phyloP scores from a whole-genome alignment of 2,113 vertebrate genomes.

The Eira barbara region DNA sequence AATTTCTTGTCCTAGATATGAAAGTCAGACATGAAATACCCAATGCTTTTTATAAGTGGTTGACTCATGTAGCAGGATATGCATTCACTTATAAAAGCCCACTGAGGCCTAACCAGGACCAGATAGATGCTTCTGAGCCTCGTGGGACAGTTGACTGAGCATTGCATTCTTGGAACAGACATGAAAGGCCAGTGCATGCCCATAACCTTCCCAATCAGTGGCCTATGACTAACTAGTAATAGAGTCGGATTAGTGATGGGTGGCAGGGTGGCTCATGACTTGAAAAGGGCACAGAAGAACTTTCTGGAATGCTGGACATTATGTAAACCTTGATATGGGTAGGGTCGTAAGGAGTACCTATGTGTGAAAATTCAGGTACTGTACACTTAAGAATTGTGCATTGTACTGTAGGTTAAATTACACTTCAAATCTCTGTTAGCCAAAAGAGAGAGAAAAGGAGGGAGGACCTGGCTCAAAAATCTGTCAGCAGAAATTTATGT shows the following conservation, averaged over 20 bases:
- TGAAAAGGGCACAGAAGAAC: not conserved
- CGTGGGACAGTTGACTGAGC: not conserved
- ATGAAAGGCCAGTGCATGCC: not conserved
- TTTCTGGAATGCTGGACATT: not conserved
- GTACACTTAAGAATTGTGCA: not conserved
- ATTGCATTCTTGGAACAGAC: not conserved
- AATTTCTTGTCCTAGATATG: not conserved
- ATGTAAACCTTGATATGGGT: not conserved
- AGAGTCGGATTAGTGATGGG: not conserved
- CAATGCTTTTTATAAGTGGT: not conserved
- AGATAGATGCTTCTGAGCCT: not conserved
- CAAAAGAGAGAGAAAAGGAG: not conserved
- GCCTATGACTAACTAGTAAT: not conserved
- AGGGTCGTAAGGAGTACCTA: not conserved
- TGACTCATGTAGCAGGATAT: not conserved
- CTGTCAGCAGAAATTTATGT: not conserved
- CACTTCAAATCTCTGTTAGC: not conserved
- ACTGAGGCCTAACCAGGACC: not conserved
- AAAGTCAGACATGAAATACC: not conserved
- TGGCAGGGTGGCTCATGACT: not conserved
- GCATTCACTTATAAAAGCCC: not conserved
- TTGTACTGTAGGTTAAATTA: not conserved
- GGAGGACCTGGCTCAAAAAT: not conserved
- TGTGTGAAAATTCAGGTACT: not conserved
- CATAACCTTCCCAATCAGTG: not conserved